These are phyloP conservation scores for Theocolax elegans DNA, from an alignment of 1,140 invertebrate genomes.

Conservation along the genomic window DNA sequence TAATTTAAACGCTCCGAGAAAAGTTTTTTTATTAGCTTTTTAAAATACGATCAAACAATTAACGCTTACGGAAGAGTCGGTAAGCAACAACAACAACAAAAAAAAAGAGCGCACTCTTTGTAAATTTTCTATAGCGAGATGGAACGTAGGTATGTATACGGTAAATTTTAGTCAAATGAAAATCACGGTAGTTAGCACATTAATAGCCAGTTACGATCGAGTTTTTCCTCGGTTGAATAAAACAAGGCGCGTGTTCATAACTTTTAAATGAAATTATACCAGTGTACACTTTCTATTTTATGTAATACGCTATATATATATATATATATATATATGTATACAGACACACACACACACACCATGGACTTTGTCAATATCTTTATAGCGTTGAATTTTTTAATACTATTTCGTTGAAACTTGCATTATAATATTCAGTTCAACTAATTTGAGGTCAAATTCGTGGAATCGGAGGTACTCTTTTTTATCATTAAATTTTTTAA, in stretches of 20 bases:
- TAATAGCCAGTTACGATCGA: conserved; percentile 30
- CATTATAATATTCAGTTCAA: no score
- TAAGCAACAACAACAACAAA: background rate
- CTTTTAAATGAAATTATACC: conserved; percentile 22
- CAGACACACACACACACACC: no score
- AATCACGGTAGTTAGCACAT: conserved; percentile 31
- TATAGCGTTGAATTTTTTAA: no score
- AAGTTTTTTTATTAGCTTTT: conserved; percentile 32
- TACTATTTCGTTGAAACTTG: no score
- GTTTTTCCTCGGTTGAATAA: background rate
- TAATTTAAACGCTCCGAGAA: conserved; percentile 30
- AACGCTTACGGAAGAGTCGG: conserved; percentile 27
- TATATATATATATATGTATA: no score
- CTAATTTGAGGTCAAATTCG: no score
- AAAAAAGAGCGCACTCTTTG: background rate
- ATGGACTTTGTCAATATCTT: background rate
- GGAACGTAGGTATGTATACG: background rate
- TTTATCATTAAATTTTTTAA: no score
- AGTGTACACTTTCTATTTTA: conserved; percentile 34
- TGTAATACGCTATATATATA: conserved; percentile 16
- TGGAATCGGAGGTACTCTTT: no score
- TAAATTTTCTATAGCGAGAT: background rate
- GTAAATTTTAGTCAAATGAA: conserved; percentile 18
- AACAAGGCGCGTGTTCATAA: background rate
- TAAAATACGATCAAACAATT: conserved; percentile 41